Evolutionary conservation across 2,888 invertebrate genomes (phyloP).

Genomic region (Elaeidobius kamerunicus): DNA sequence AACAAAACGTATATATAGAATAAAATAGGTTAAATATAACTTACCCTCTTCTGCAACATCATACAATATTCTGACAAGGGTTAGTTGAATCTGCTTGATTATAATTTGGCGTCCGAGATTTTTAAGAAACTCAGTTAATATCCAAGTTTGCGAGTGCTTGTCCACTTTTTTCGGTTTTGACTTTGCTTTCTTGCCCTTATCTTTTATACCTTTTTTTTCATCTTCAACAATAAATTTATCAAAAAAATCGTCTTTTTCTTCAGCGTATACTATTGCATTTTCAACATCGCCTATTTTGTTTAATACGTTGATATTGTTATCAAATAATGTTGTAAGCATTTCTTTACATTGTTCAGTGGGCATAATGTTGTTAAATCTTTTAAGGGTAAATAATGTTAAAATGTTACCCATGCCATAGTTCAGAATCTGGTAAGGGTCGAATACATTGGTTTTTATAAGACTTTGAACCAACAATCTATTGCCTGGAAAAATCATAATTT

Average conservation of each 20-base stretch:
- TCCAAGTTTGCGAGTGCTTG: slow-evolving; percentile 5
- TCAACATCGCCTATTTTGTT: slow-evolving; percentile 36
- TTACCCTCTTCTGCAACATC: slow-evolving; percentile 36
- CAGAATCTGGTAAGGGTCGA: slow-evolving; percentile 41
- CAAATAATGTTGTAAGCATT: slow-evolving; percentile 37
- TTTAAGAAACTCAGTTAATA: slow-evolving; percentile 33
- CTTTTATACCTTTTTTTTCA: slow-evolving; percentile 10
- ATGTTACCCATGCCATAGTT: slow-evolving; percentile 44
- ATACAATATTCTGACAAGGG: slow-evolving; percentile 37
- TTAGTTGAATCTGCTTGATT: slow-evolving; percentile 33
- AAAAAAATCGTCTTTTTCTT: slow-evolving; percentile 22
- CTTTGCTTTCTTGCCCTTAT: slow-evolving; percentile 18
- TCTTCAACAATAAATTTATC: slow-evolving; percentile 6
- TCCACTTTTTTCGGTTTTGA: slow-evolving; percentile 9
- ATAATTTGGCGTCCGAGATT: slow-evolving; percentile 32
- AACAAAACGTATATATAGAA: not conserved
- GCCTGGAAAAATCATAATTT: slow-evolving; percentile 6
- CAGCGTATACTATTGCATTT: slow-evolving; percentile 43
- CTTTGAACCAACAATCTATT: slow-evolving; percentile 34
- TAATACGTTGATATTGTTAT: slow-evolving; percentile 43
- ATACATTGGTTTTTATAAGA: slow-evolving; percentile 35
- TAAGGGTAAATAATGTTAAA: slow-evolving; percentile 42
- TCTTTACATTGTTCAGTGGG: slow-evolving; percentile 34
- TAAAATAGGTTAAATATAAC: not conserved
- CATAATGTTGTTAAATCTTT: slow-evolving; percentile 39